Evolutionary conservation across 1,140 invertebrate species (phyloP).

Genomic region (Wiebesia pumilae): DNA sequence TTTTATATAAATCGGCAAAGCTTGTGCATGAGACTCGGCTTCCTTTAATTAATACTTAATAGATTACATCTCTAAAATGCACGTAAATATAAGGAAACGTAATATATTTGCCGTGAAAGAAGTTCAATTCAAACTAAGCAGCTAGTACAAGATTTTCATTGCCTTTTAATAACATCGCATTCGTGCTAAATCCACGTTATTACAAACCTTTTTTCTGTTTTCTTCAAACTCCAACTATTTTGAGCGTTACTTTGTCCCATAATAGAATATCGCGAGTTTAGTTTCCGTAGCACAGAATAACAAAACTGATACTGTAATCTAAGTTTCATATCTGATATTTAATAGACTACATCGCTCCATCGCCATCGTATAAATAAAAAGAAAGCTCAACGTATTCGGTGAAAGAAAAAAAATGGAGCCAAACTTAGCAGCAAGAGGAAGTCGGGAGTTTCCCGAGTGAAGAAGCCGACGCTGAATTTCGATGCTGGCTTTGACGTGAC

Average conservation of each 20-base stretch:
- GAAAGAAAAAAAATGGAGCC: background rate
- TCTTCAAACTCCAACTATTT: background rate
- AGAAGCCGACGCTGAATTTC: background rate
- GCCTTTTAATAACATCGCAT: background rate
- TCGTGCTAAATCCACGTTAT: background rate
- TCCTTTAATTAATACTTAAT: no score
- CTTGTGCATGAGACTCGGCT: no score
- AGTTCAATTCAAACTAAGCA: no score
- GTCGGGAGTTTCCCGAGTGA: background rate
- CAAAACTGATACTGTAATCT: background rate
- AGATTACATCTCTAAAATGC: no score
- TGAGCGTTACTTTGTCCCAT: background rate
- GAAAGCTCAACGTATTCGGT: background rate
- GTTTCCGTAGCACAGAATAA: background rate
- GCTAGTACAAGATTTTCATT: no score
- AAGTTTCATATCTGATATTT: background rate
- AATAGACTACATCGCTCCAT: background rate
- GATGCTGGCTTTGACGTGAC: no score
- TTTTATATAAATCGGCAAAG: no score
- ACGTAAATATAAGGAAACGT: no score
- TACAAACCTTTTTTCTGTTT: no score
- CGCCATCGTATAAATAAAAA: background rate
- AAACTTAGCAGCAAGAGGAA: slow-evolving; percentile 1
- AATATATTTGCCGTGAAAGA: no score
- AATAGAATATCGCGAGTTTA: background rate